phyloP scores from a whole-genome alignment of 2,113 vertebrate genomes.

The Puntigrus tetrazona region DNA sequence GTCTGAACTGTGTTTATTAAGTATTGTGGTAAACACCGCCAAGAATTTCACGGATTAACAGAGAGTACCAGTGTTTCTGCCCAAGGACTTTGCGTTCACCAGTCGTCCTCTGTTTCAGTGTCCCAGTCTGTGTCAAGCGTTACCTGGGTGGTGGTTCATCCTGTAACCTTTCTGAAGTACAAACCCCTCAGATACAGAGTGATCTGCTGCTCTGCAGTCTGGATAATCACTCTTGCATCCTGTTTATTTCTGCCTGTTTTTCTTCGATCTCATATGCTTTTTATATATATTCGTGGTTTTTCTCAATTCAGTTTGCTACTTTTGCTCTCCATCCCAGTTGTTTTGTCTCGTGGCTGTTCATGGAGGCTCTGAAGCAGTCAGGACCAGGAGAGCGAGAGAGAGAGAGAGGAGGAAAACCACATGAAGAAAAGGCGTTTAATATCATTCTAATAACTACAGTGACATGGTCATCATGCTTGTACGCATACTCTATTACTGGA shows the following conservation, averaged over 20 bases:
- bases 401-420: conserved; percentile 20
- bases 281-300: background rate
- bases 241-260: conserved; percentile 14
- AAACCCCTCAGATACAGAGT: conserved; percentile 14
- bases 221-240: background rate
- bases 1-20: conserved; percentile 16
- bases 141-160: background rate
- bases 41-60: background rate
- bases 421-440: conserved; percentile 9
- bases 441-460: conserved; percentile 15
- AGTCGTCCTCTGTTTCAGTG: background rate
- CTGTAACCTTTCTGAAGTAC: background rate
- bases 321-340: conserved; percentile 5
- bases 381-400: conserved; percentile 27
- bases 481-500: conserved; percentile 2
- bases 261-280: background rate
- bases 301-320: background rate
- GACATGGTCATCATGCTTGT: conserved; percentile 8
- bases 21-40: background rate
- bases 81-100: background rate
- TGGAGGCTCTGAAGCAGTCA: conserved; percentile 27
- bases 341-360: background rate
- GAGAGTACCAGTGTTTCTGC: background rate
- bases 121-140: background rate
- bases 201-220: background rate